Conservation (phyloP, 2,797 vertebrate genomes). For the Coregonus suidteri region DNA sequence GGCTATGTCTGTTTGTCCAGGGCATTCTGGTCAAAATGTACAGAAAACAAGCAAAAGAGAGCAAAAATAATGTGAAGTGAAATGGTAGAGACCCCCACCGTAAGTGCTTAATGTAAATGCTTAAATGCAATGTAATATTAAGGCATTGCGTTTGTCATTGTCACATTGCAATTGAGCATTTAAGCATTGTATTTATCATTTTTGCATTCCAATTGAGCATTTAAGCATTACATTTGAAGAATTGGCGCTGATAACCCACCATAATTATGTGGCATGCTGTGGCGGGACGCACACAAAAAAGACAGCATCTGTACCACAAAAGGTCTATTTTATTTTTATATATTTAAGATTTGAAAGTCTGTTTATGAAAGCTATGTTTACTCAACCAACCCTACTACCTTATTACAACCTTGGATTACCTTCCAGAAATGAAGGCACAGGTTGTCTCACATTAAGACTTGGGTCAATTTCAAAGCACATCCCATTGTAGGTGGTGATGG, state of each 20-base stretch:
- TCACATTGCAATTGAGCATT: background rate
- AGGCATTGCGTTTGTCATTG: background rate
- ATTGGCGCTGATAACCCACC: too few species aligned
- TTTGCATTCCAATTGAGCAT: too few species aligned
- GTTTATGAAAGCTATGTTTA: background rate
- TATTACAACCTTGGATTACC: conserved; percentile 43
- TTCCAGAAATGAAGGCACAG: conserved; percentile 33
- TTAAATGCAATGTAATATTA: background rate
- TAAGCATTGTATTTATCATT: background rate
- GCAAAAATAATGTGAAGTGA: background rate
- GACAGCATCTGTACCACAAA: background rate
- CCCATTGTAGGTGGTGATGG: conserved; percentile 68
- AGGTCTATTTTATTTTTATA: background rate
- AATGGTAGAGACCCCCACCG: background rate
- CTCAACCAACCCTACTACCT: background rate
- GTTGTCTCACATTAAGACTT: rapidly evolving
- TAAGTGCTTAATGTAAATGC: too few species aligned
- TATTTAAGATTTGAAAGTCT: background rate
- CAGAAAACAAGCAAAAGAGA: background rate
- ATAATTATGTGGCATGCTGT: too few species aligned
- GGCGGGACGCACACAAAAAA: too few species aligned
- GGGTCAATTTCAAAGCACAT: conserved; percentile 48
- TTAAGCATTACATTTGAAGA: too few species aligned
- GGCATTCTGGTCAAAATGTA: conserved; percentile 61
- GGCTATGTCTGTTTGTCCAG: conserved; percentile 60